Conservation (phyloP, 2,113 vertebrate species). For the Sinocyclocheilus grahami region DNA sequence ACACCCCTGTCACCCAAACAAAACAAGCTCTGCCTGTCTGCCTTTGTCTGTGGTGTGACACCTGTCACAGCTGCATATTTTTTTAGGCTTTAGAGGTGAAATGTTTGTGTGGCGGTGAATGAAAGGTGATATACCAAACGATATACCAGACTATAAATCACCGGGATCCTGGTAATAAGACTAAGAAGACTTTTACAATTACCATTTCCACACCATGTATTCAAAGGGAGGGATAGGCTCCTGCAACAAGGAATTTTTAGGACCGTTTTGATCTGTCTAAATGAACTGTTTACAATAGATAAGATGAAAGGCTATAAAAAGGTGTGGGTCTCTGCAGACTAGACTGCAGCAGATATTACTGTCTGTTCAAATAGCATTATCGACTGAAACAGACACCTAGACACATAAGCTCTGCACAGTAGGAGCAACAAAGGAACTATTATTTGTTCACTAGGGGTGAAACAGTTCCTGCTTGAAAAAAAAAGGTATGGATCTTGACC, state of each 20-base stretch:
- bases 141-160: background rate
- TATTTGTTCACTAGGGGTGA: slow-evolving; percentile 10
- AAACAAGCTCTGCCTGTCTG: background rate
- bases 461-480: background rate
- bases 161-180: background rate
- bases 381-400: slow-evolving; percentile 19
- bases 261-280: slow-evolving; percentile 4
- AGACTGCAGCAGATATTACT: slow-evolving; percentile 8
- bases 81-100: background rate
- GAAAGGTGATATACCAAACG: background rate
- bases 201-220: background rate
- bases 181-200: background rate
- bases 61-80: background rate
- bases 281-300: slow-evolving; percentile 23
- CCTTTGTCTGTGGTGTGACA: background rate
- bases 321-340: background rate
- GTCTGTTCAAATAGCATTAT: slow-evolving; percentile 28
- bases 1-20: background rate
- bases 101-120: background rate
- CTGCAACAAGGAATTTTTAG: background rate
- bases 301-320: slow-evolving; percentile 26
- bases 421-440: slow-evolving; percentile 7
- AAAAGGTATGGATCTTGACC: too few relatives aligned
- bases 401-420: background rate
- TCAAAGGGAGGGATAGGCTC: background rate